phyloP scores from a whole-genome alignment of 2,113 vertebrate species.

The Myotis yumanensis region DNA sequence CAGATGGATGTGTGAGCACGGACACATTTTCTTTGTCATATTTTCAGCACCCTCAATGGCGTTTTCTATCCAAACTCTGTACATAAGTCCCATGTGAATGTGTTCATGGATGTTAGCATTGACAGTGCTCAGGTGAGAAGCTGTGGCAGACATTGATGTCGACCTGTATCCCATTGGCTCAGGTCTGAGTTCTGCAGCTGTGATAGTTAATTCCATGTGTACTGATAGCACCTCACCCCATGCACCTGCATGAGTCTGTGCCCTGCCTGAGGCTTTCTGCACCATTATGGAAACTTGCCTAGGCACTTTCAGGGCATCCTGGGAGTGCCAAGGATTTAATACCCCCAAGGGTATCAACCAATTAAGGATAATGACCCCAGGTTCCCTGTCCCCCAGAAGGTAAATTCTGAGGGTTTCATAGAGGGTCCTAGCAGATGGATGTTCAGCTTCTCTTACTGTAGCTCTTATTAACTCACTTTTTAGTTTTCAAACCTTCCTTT shows the following conservation, averaged over 20 bases:
- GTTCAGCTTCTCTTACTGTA: neutral
- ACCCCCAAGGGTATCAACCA: neutral
- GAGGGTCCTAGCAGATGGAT: neutral
- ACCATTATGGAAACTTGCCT: neutral
- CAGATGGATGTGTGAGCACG: neutral
- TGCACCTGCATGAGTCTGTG: fast-evolving
- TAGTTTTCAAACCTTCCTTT: neutral
- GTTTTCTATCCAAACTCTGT: neutral
- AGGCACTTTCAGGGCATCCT: neutral
- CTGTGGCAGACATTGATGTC: neutral
- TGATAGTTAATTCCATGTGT: neutral
- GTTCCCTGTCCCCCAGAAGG: neutral
- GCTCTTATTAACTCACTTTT: neutral
- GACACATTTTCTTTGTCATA: neutral
- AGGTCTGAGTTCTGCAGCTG: neutral
- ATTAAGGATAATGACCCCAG: neutral
- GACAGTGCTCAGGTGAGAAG: neutral
- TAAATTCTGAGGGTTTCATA: neutral
- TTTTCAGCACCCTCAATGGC: neutral
- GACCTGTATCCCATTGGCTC: neutral
- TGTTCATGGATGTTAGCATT: neutral
- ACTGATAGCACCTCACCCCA: neutral
- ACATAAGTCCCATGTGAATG: neutral
- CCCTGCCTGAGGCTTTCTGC: neutral
- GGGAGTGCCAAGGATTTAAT: neutral